These are phyloP conservation scores for Anomalospiza imberbis DNA, from an alignment of 2,797 vertebrate species.

Conservation along the genomic window DNA sequence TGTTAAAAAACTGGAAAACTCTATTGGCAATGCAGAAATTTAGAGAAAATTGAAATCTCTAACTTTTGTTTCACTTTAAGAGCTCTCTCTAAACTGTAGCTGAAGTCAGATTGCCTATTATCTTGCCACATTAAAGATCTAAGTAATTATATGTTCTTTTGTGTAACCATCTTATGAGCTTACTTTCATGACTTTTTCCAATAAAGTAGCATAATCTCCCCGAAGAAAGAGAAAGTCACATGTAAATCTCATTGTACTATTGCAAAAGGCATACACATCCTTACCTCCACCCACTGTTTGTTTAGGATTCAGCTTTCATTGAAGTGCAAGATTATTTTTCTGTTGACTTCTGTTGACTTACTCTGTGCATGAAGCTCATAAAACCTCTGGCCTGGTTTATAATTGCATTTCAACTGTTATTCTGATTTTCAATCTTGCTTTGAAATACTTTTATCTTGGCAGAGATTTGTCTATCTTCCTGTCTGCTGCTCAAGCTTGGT, in stretches of 20 bases:
- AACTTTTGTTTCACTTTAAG: not conserved
- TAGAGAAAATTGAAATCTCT: not conserved
- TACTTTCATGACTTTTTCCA: constrained; percentile 21
- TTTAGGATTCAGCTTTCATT: not conserved
- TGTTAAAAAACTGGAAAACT: not conserved
- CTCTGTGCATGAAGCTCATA: not conserved
- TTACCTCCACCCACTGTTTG: not conserved
- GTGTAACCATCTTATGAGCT: constrained; percentile 10
- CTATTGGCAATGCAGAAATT: not conserved
- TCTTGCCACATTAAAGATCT: constrained; percentile 34
- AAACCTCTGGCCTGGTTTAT: not conserved
- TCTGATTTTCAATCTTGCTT: not conserved
- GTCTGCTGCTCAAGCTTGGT: not conserved
- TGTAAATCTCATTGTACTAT: not conserved
- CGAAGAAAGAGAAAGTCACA: not conserved
- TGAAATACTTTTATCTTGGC: not conserved
- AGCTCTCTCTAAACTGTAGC: not conserved
- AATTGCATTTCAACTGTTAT: not conserved
- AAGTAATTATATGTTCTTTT: constrained; percentile 51
- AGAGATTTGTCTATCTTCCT: not conserved
- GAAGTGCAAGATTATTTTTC: not conserved
- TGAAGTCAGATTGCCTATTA: constrained; percentile 39
- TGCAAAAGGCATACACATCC: not conserved
- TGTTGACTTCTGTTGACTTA: not conserved
- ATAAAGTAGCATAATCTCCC: not conserved